Evolutionary conservation across 2,113 vertebrate genomes (phyloP).

Genomic region (Sylvietta virens): DNA sequence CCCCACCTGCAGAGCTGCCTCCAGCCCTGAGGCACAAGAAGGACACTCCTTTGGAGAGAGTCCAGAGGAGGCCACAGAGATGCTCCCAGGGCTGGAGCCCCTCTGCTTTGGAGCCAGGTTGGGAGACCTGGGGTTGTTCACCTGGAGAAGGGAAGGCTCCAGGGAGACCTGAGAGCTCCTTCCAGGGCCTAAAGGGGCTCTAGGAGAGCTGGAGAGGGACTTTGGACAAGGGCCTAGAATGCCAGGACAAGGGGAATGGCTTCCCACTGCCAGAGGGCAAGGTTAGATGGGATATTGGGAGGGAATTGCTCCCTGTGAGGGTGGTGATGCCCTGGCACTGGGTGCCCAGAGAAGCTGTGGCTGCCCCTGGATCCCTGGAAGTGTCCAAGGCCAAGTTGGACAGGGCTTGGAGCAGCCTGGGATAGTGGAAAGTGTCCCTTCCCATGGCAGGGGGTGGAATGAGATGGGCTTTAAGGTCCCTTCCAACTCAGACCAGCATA

Average conservation of each 20-base stretch:
- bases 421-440: neutral
- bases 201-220: neutral
- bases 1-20: neutral
- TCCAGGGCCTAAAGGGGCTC: fast-evolving
- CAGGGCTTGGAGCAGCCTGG: fast-evolving
- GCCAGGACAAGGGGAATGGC: fast-evolving
- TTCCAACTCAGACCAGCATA: neutral
- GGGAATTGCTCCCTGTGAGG: fast-evolving
- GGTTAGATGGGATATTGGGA: fast-evolving
- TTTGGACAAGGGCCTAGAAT: fast-evolving
- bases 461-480: neutral
- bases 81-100: neutral
- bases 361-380: neutral
- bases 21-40: neutral
- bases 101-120: neutral
- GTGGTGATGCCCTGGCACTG: fast-evolving
- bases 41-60: fast-evolving
- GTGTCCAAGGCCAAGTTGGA: neutral
- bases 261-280: neutral
- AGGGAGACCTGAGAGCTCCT: fast-evolving
- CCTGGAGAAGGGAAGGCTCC: neutral
- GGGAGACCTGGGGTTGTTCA: neutral
- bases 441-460: fast-evolving
- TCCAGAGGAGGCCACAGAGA: fast-evolving
- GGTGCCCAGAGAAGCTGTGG: neutral